Conservation (phyloP, 2,113 vertebrate species). For the Pituophis catenifer region DNA sequence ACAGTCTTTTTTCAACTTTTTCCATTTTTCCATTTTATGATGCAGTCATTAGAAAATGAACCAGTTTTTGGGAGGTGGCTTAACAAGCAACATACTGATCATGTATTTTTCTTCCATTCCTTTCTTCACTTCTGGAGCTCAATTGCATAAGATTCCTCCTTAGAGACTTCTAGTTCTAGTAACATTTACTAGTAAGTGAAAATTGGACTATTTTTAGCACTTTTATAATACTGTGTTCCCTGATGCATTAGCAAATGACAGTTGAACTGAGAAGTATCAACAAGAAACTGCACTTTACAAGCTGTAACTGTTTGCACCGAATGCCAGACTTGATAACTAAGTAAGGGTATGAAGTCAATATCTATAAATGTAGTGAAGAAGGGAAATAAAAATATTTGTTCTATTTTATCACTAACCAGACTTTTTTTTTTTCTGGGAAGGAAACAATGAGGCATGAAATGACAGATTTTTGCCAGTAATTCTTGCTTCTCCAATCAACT, state of each 20-base stretch:
- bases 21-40: not conserved
- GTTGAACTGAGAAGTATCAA: constrained; percentile 26
- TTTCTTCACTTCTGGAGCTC: constrained; percentile 13
- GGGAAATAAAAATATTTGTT: not conserved
- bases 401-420: not conserved
- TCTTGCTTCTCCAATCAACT: not conserved
- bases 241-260: constrained; percentile 2
- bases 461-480: not conserved
- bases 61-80: not conserved
- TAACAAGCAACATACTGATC: constrained; percentile 23
- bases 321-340: constrained; percentile 22
- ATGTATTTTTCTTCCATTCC: constrained; percentile 8
- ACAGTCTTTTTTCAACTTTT: not conserved
- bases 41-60: constrained; percentile 21
- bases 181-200: not conserved
- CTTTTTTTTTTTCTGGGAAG: not conserved
- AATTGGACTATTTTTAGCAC: not conserved
- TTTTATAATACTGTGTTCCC: not conserved
- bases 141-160: not conserved
- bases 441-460: not conserved
- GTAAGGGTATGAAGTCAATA: not conserved
- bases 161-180: constrained; percentile 20
- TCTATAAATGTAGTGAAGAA: not conserved
- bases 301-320: not conserved
- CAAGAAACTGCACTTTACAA: constrained; percentile 6